Evolutionary conservation across 1,140 invertebrate genomes (phyloP).

Genomic region (Leptinotarsa undecemlineata): DNA sequence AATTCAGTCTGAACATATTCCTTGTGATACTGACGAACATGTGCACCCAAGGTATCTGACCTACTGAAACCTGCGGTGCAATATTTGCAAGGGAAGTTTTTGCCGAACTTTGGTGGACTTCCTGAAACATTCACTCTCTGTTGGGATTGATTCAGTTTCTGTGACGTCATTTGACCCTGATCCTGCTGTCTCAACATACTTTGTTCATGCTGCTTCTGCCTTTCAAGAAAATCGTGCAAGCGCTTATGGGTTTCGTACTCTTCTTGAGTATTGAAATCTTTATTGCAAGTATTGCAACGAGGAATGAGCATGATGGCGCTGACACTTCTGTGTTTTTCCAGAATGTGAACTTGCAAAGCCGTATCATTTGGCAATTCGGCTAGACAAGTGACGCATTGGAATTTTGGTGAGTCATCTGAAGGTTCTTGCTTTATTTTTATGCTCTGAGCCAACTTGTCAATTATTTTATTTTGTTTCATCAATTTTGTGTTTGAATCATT

Average conservation of each 20-base stretch:
- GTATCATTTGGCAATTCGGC: conserved; percentile 46
- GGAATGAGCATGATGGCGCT: conserved; percentile 43
- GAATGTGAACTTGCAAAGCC: conserved; percentile 49
- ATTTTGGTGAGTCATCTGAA: conserved; percentile 22
- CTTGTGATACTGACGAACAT: conserved; percentile 43
- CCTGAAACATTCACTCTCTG: not conserved
- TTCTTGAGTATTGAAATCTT: conserved; percentile 45
- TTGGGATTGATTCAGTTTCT: not conserved
- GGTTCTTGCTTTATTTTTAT: conserved; percentile 32
- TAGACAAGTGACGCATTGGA: conserved; percentile 43
- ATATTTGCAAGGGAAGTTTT: conserved; percentile 42
- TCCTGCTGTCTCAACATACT: conserved; percentile 19
- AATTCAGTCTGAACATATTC: conserved; percentile 38
- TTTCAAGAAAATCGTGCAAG: conserved; percentile 45
- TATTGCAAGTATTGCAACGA: conserved; percentile 46
- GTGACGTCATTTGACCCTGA: not conserved
- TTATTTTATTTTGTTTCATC: conserved; percentile 22
- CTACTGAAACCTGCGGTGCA: conserved; percentile 45
- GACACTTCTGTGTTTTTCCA: conserved; percentile 48
- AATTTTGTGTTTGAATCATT: conserved; percentile 24
- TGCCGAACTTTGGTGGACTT: conserved; percentile 8
- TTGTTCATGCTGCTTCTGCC: conserved; percentile 37
- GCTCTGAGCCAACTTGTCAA: not conserved
- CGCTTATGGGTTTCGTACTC: conserved; percentile 49
- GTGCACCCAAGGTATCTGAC: conserved; percentile 42